Evolutionary conservation across 1,140 invertebrate genomes (phyloP), one percentile per base, ranked within the genome.

Genomic region (Bombus sylvicola): DNA sequence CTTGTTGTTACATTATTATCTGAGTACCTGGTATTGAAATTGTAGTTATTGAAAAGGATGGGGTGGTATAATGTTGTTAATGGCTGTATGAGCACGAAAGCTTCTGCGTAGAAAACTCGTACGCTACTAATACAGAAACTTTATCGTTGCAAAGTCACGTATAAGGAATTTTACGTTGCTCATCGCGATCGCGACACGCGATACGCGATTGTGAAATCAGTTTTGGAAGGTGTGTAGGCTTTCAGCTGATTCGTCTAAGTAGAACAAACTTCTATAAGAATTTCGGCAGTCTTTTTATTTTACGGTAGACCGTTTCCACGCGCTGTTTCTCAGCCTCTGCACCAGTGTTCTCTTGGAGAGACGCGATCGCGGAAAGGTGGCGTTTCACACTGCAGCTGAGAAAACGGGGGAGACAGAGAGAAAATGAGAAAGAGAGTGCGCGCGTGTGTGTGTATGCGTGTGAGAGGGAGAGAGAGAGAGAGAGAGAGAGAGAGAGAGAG

Each of bases 351-450:
- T 93, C 81, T 92, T 91, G 92, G 88, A 93, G 92, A 90, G 89
- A 92, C 88, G 81, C 87, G 83, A 93, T 91, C 83, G 87, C 92
- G 88, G 84, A 81, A 86, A 91, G 93, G 93, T 94, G 93, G 88
- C 90, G 87, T 88, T 92, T 93, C 90, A 92, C 92, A 88, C 92
- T 93, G 91, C 91, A 89, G 91, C 92, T 92, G n/a, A 66, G n/a
- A 31, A 66, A 18, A 34, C 10, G 28, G 28, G 47, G 47, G 59
- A n/a, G 59, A n/a, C 28, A n/a, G 59, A n/a, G 59, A 62, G 10
- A 62, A n/a, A 62, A 28, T 28, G 28, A 62, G 25, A 59, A 28
- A 59, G 28, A 62, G 59, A n/a, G 1, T 53, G 18, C 18, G 47
- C 47, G 47, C 47, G 47, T 8, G 47, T 53, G 47, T 53, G 47